A percentile compares a stretch with the other conserved stretches of the same genome.
phyloP scores from a whole-genome alignment of 2,888 invertebrate genomes.

The Drosophila fulvimacula region DNA sequence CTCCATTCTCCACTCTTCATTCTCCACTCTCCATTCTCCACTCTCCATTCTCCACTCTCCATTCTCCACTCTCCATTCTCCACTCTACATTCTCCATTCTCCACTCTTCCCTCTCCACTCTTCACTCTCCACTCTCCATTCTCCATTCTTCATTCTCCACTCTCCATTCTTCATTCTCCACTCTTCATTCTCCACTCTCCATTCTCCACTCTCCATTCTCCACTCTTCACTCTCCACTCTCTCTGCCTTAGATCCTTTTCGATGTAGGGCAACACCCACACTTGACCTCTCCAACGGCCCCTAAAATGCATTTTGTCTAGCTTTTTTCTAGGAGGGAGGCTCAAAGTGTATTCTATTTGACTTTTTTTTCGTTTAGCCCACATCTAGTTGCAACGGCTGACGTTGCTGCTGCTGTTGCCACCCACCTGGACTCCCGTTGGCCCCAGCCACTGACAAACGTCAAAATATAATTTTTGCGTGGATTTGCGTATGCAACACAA shows the following conservation, averaged over 20 bases:
- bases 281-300: slow-evolving; percentile 39
- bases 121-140: not conserved
- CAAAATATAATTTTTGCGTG: slow-evolving; percentile 77
- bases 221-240: not conserved
- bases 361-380: slow-evolving; percentile 25
- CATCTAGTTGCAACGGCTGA: slow-evolving; percentile 20
- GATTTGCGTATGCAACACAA: slow-evolving; percentile 57
- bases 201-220: not conserved
- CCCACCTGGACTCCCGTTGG: slow-evolving; percentile 16
- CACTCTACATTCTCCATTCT: not conserved
- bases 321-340: not conserved
- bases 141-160: too few relatives aligned
- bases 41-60: not conserved
- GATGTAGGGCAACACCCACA: slow-evolving; percentile 29
- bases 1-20: not conserved
- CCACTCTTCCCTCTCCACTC: not conserved
- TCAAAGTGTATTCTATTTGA: not conserved
- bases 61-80: not conserved
- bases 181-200: not conserved
- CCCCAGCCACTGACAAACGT: slow-evolving; percentile 61
- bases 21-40: not conserved
- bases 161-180: not conserved
- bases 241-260: not conserved
- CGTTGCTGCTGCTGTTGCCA: not conserved
- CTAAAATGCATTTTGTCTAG: slow-evolving; percentile 54